Percentiles rank a stretch among this genome's conserved stretches.
Conservation (phyloP, 2,888 invertebrate species). For the Iphiclides podalirius region DNA sequence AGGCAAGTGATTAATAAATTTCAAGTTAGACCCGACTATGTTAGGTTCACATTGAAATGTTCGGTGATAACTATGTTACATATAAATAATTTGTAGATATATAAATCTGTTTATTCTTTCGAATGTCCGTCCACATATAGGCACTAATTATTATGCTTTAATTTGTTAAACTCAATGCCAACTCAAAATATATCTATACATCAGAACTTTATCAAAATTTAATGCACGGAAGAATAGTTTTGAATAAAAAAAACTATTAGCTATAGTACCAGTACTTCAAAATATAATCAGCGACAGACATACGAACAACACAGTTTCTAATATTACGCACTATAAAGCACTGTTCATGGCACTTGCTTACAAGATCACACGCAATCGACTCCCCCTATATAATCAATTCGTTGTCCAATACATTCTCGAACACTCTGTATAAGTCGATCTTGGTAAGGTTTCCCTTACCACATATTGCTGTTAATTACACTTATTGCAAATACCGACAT, state of each 20-base stretch:
- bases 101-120: background rate
- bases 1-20: constrained; percentile 21
- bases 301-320: background rate
- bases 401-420: constrained; percentile 5
- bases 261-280: too few relatives aligned
- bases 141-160: background rate
- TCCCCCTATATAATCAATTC: background rate
- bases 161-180: too few relatives aligned
- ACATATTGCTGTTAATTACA: background rate
- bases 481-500: background rate
- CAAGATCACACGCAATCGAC: constrained; percentile 12
- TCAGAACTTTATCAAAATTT: too few relatives aligned
- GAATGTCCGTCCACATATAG: constrained; percentile 9
- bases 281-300: too few relatives aligned
- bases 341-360: constrained; percentile 21
- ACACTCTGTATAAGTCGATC: too few relatives aligned
- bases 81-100: constrained; percentile 3
- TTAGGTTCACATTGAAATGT: background rate
- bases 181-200: too few relatives aligned
- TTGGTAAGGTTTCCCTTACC: too few relatives aligned
- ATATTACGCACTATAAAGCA: constrained; percentile 15
- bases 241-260: too few relatives aligned
- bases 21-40: background rate
- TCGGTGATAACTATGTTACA: background rate
- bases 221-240: too few relatives aligned